phyloP scores from a whole-genome alignment of 2,797 vertebrate species.

The Paramormyrops hopkinsi region DNA sequence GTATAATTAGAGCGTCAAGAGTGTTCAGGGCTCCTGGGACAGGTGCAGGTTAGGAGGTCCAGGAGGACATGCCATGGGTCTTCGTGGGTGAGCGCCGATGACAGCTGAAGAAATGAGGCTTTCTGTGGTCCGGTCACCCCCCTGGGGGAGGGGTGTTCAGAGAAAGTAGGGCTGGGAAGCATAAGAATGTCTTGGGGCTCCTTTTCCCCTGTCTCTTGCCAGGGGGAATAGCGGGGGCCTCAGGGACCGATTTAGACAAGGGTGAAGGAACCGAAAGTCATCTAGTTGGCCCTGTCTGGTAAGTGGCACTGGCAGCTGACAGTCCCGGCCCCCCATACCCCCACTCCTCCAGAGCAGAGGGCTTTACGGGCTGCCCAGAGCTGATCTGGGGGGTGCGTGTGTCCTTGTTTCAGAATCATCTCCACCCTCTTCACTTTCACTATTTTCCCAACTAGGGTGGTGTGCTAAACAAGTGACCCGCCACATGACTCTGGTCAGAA shows the following conservation, averaged over 20 bases:
- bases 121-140: not conserved
- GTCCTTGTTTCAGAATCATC: not conserved
- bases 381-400: not conserved
- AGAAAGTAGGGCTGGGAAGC: not conserved
- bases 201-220: conserved; percentile 29
- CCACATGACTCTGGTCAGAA: not conserved
- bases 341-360: not conserved
- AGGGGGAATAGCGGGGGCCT: conserved; percentile 16
- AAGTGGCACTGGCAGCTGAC: conserved; percentile 49
- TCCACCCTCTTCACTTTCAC: conserved; percentile 4
- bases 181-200: conserved; percentile 34
- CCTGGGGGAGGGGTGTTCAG: not conserved
- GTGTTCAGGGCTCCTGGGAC: conserved; percentile 7
- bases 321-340: conserved; percentile 18
- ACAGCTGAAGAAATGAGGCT: conserved; percentile 15
- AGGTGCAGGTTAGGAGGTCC: not conserved
- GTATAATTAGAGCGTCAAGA: not conserved
- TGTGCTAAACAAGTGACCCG: not conserved
- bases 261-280: conserved; percentile 43
- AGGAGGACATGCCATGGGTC: accelerated
- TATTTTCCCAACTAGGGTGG: not conserved
- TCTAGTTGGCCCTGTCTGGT: conserved; percentile 53
- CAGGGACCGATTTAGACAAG: conserved; percentile 58
- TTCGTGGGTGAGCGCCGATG: not conserved
- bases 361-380: not conserved